phyloP scores from a whole-genome alignment of 2,113 vertebrate species.

The Brachirus orientalis region DNA sequence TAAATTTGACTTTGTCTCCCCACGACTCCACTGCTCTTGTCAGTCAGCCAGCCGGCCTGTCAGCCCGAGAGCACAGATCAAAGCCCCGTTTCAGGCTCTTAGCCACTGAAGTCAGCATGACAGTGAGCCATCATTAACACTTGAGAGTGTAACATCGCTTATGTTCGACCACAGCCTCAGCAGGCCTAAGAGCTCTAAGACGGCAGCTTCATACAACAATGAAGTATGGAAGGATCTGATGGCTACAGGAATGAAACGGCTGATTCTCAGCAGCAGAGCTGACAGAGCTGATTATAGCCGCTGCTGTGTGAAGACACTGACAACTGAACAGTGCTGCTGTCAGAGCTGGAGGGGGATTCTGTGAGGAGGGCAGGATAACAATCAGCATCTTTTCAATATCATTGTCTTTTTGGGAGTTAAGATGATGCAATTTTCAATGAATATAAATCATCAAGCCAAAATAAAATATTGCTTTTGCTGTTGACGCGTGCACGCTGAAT shows the following conservation, averaged over 20 bases:
- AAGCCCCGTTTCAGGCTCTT: slow-evolving; percentile 61
- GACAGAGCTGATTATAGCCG: slow-evolving; percentile 60
- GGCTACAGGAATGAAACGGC: slow-evolving; percentile 52
- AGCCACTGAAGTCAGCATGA: slow-evolving; percentile 61
- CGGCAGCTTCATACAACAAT: slow-evolving; percentile 24
- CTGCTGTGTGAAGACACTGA: slow-evolving; percentile 47
- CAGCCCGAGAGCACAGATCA: slow-evolving; percentile 64
- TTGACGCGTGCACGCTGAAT: slow-evolving; percentile 34
- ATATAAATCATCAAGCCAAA: slow-evolving; percentile 7
- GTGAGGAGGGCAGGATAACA: slow-evolving; percentile 37
- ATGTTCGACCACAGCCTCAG: slow-evolving; percentile 30
- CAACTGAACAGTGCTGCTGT: slow-evolving; percentile 60
- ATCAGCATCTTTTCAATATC: slow-evolving; percentile 39
- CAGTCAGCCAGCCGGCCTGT: slow-evolving; percentile 44
- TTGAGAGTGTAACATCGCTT: slow-evolving; percentile 48
- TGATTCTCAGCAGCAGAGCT: slow-evolving; percentile 55
- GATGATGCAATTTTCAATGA: neutral
- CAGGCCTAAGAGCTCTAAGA: slow-evolving; percentile 23
- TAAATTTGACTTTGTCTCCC: slow-evolving; percentile 65
- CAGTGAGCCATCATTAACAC: slow-evolving; percentile 71
- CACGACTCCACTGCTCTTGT: slow-evolving; percentile 46
- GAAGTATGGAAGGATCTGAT: slow-evolving; percentile 37
- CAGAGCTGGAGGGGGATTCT: slow-evolving; percentile 49
- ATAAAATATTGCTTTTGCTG: slow-evolving; percentile 18
- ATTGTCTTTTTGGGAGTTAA: too few species aligned